These are phyloP conservation scores for Panonychus citri DNA, from an alignment of 1,140 invertebrate genomes.

Conservation along the genomic window DNA sequence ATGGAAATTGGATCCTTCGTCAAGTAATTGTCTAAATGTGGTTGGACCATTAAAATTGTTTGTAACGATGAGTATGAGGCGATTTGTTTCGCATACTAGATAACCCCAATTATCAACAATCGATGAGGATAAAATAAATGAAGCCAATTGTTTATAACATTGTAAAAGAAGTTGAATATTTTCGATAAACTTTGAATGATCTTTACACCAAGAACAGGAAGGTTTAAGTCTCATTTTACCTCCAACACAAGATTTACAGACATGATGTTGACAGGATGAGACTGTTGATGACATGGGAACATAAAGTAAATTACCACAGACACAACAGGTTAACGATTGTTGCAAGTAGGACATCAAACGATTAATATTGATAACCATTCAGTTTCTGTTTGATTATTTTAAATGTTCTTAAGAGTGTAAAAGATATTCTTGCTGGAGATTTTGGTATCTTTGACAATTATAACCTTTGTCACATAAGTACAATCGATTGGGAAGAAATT, in stretches of 20 bases:
- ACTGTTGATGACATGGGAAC: constrained; percentile 52
- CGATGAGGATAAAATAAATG: constrained; percentile 44
- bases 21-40: constrained; percentile 44
- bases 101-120: constrained; percentile 33
- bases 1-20: constrained; percentile 44
- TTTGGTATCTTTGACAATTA: too few species aligned
- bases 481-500: too few species aligned
- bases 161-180: constrained; percentile 55
- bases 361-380: too few species aligned
- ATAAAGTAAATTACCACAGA: constrained; percentile 54
- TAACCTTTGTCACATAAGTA: too few species aligned
- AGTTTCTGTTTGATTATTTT: too few species aligned
- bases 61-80: neutral
- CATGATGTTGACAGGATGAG: constrained; percentile 60
- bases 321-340: constrained; percentile 62
- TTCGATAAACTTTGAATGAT: constrained; percentile 53
- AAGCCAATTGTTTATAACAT: constrained; percentile 67
- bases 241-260: constrained; percentile 51
- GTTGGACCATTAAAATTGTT: neutral
- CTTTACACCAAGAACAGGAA: constrained; percentile 51
- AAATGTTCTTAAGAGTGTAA: too few species aligned
- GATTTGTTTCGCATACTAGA: constrained; percentile 14
- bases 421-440: too few species aligned
- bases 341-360: constrained; percentile 54
- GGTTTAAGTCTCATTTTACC: constrained; percentile 60